These are phyloP conservation scores for Plebejus anna DNA, from an alignment of 2,888 invertebrate genomes.

Conservation along the genomic window DNA sequence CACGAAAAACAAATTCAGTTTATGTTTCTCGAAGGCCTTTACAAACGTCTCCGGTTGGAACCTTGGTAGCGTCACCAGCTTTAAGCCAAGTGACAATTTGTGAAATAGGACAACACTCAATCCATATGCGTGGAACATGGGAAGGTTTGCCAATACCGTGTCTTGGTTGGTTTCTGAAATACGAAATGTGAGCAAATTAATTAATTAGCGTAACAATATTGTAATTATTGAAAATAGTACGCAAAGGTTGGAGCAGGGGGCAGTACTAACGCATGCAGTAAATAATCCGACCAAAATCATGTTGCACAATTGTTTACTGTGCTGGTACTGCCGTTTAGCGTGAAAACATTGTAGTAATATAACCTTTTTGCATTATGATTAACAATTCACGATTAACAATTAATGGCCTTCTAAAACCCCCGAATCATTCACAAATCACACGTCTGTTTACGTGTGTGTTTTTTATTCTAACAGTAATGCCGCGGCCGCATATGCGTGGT, in stretches of 20 bases:
- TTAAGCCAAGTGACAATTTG: constrained; percentile 79
- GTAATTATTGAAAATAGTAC: no score
- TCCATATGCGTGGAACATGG: constrained; percentile 87
- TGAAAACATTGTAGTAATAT: no score
- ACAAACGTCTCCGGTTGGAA: constrained; percentile 86
- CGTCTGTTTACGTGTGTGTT: not conserved
- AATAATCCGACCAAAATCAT: no score
- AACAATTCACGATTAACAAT: not conserved
- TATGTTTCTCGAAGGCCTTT: constrained; percentile 79
- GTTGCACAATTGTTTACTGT: no score
- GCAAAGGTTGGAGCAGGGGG: no score
- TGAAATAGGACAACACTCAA: constrained; percentile 77
- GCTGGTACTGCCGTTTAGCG: no score
- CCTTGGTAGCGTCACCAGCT: constrained; percentile 83
- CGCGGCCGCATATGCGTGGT: no score
- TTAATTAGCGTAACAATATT: no score
- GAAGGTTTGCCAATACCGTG: constrained; percentile 80
- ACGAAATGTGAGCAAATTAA: constrained; percentile 31
- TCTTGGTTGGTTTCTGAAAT: constrained; percentile 69
- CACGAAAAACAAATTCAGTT: constrained; percentile 80
- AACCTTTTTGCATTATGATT: not conserved
- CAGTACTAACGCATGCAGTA: no score
- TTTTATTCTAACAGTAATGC: not conserved
- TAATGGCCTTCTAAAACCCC: no score
- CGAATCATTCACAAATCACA: no score